Evolutionary conservation across 2,888 invertebrate genomes (phyloP), one percentile per base, ranked within the genome.

Genomic region (Eumacrocentrus americanus): DNA sequence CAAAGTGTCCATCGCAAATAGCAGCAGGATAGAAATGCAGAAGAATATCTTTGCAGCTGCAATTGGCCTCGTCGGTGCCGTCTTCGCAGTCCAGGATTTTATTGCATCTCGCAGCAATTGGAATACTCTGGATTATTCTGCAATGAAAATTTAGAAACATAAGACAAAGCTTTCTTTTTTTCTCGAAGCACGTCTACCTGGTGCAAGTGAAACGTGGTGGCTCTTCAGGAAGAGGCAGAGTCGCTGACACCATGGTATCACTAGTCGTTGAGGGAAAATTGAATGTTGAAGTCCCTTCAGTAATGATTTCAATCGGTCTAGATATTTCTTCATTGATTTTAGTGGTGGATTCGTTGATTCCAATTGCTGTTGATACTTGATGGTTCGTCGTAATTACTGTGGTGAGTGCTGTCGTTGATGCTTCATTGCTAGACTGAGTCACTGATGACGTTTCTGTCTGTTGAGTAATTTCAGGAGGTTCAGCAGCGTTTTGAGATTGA

Each of bases 61-160:
- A 94, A 61, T 85, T 81, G 3, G 84, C 75, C 81, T 94, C 94
- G 77, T 94, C 94, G 0, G 89, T 89, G 3, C 89, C 90, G 81
- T 94, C 94, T 80, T 92, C 91, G 76, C 94, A 94, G 72, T 94
- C 91, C 14, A 86, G 80, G 60, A 84, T 81, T 42, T 84, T 86
- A 72, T 94, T 85, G 76, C 94, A 94, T 23, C 86, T 85, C 67
- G 86, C 83, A 1, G 75, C 67, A 20, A 83, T 78, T 0, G 88
- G 82, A 58, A 92, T 85, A 6, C 81, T 82, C 81, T 93, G 91
- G 0, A 83, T 74, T 68, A 91, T 85, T 62, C 91, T 91, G 70
- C 42, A 82, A 82, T 66, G 60, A 37, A 29, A 29, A 29, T 4
- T 29, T 29, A 29, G 29, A 29, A 29, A 29, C 9, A 29, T 29